A percentile compares a stretch with the other conserved stretches of the same genome.
phyloP scores from a whole-genome alignment of 2,797 vertebrate genomes.

The Pelobates cultripes region DNA sequence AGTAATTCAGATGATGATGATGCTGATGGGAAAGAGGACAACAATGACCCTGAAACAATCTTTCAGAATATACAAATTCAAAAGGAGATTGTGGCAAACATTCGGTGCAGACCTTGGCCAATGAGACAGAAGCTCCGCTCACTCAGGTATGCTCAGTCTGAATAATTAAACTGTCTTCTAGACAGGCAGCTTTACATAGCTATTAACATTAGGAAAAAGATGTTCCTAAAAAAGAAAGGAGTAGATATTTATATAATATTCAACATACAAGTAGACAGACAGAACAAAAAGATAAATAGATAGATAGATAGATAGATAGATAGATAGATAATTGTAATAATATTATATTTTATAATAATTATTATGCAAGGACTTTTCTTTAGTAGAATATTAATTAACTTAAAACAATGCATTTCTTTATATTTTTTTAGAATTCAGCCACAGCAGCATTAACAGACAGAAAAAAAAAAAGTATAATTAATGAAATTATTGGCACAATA shows the following conservation, averaged over 20 bases:
- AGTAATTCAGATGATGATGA: slow-evolving; percentile 86
- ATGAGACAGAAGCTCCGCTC: slow-evolving; percentile 93
- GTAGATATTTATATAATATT: too few relatives aligned
- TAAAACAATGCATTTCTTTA: too few relatives aligned
- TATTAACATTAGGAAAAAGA: not conserved
- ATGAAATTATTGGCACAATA: not conserved
- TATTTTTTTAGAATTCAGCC: not conserved
- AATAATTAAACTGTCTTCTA: not conserved
- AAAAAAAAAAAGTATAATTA: not conserved
- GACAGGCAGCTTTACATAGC: not conserved
- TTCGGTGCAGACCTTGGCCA: slow-evolving; percentile 89
- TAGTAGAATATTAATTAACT: too few relatives aligned
- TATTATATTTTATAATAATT: not conserved
- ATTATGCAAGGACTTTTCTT: not conserved
- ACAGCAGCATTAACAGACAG: not conserved
- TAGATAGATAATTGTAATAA: not conserved
- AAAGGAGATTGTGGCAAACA: slow-evolving; percentile 93
- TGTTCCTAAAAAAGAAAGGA: too few relatives aligned
- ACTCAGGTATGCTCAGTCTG: slow-evolving; percentile 79
- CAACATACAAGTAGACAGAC: too few relatives aligned
- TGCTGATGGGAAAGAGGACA: slow-evolving; percentile 80
- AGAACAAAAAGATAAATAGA: too few relatives aligned
- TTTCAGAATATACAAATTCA: slow-evolving; percentile 98
- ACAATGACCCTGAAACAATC: slow-evolving; percentile 90
- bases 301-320: not conserved